Evolutionary conservation across 2,888 invertebrate species (phyloP).

Genomic region (Parnassius apollo): DNA sequence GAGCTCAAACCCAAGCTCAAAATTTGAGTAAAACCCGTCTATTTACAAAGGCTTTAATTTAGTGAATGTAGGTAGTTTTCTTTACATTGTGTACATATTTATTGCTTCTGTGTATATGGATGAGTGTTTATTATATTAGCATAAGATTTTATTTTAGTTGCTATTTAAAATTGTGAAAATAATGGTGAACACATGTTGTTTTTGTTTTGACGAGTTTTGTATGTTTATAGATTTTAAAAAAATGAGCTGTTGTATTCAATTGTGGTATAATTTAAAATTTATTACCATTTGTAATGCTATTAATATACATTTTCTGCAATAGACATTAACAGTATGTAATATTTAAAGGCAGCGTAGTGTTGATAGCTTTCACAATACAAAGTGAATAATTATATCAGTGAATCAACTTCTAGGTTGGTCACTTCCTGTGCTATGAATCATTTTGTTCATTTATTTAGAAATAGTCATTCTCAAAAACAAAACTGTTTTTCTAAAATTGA

Average conservation of each 20-base stretch:
- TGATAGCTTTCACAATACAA: neutral
- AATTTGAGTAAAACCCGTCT: slow-evolving; percentile 67
- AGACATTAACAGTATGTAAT: neutral
- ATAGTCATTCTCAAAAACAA: slow-evolving; percentile 13
- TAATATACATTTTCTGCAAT: slow-evolving; percentile 23
- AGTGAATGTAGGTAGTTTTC: slow-evolving; percentile 44
- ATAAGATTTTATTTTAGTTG: slow-evolving; percentile 66
- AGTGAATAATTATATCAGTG: slow-evolving; percentile 21
- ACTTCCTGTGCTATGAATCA: slow-evolving; percentile 19
- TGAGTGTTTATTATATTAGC: slow-evolving; percentile 50
- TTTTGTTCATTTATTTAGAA: neutral
- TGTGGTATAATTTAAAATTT: slow-evolving; percentile 31
- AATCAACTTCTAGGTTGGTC: slow-evolving; percentile 3
- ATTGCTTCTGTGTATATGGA: slow-evolving; percentile 40
- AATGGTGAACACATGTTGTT: slow-evolving; percentile 58
- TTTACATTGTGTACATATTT: slow-evolving; percentile 35
- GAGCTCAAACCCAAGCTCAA: slow-evolving; percentile 89
- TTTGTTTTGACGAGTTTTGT: slow-evolving; percentile 72
- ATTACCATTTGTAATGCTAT: slow-evolving; percentile 38
- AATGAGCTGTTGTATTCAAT: slow-evolving; percentile 38
- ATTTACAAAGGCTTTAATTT: slow-evolving; percentile 70
- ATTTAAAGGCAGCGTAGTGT: slow-evolving; percentile 1
- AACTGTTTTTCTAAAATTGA: slow-evolving; percentile 4
- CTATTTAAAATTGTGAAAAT: slow-evolving; percentile 52
- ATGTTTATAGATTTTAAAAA: slow-evolving; percentile 48